A percentile compares a stretch with the other conserved stretches of the same genome.
Conservation (phyloP, 2,113 vertebrate genomes). For the Panthera leo region DNA sequence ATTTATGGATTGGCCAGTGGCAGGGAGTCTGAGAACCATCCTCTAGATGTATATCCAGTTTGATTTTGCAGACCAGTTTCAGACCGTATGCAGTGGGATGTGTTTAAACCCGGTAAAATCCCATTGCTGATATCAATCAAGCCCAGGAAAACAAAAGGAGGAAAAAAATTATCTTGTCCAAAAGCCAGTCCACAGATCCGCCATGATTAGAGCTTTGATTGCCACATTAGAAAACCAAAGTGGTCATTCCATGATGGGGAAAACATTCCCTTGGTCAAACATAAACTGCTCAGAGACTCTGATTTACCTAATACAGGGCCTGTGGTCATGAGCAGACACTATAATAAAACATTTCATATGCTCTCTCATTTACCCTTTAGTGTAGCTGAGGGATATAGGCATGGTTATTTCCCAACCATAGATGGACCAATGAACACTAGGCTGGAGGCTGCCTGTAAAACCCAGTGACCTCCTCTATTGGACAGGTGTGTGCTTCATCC, state of each 20-base stretch:
- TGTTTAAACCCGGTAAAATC: neutral
- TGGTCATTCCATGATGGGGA: neutral
- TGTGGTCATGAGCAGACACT: accelerated
- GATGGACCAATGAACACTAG: neutral
- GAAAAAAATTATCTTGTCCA: neutral
- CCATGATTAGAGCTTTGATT: neutral
- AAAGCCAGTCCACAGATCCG: neutral
- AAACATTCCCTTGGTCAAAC: neutral
- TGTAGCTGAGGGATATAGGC: neutral
- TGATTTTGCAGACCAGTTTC: neutral
- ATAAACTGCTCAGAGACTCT: neutral
- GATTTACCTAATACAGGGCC: neutral
- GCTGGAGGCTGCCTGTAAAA: neutral
- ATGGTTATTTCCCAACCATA: neutral
- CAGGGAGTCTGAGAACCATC: neutral
- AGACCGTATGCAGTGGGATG: neutral
- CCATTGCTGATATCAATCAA: neutral
- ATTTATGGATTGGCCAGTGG: neutral
- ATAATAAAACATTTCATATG: neutral
- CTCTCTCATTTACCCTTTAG: neutral
- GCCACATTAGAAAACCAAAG: neutral
- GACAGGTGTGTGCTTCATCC: too few relatives aligned
- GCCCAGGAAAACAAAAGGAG: neutral
- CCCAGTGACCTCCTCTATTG: neutral
- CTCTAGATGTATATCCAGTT: neutral